Base-by-base conservation (phyloP, 2,797 vertebrate genomes). In the Rhinophrynus dorsalis region DNA sequence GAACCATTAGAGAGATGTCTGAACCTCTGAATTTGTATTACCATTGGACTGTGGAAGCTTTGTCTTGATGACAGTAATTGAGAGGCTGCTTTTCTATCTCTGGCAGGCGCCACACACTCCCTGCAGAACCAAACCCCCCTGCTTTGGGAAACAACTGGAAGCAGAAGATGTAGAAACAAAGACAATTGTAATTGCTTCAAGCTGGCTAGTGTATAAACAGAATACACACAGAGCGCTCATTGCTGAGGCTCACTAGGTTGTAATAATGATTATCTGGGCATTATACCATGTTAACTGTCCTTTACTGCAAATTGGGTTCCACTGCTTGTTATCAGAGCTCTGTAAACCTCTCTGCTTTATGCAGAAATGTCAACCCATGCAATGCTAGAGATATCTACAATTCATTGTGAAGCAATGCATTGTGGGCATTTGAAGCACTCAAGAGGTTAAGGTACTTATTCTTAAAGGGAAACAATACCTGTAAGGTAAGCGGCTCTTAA, bases 21-120 rank as follows among this genome's bases (percentile, higher is more conserved):
- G 27, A 15, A 29, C 24, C n/a, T 52, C 27, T 26, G 15, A 29
- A 52, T 17, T 12, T 29, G 50, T 52, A n/a, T 52, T 18, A 52
- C 27, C 51, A n/a, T 15, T 20, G 17, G 29, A 23, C 20, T 23
- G 21, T 18, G 21, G 20, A 48, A 33, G 51, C 29, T 32, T 55
- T 55, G 51, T 55, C 51, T 55, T 29, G 17, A 55, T 33, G 51
- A 33, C 17, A 55, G 29, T 55, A 32, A 55, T 55, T 32, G 27
- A 33, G 29, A 55, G 15, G 9, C 29, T 55, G 51, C 44, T 48
- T 32, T 10, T 33, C 17, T 55, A 3, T 33, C 15, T 18, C 51
- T 55, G 51, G 29, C 26, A 48, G 44, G 44, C 21, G 21, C 44
- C 17, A 44, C 40, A 52, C 24, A 29, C 50, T 32, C 27, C 50